Evolutionary conservation across 2,113 vertebrate genomes (phyloP).

Genomic region (Sebastes fasciatus): DNA sequence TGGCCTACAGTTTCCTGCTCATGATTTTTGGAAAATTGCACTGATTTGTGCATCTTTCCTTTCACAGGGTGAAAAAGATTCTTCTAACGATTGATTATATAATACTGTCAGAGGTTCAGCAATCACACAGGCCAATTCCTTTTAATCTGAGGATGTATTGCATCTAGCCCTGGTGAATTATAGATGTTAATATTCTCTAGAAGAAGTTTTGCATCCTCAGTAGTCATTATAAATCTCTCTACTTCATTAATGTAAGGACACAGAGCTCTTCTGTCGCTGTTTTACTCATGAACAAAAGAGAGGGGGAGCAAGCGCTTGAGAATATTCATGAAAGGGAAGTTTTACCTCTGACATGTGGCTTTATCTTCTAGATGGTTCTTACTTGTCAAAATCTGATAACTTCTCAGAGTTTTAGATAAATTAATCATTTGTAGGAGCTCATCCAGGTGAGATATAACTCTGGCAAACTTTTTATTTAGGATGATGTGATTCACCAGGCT

Average conservation of each 20-base stretch:
- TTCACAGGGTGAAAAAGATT: too few species aligned
- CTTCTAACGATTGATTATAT: neutral
- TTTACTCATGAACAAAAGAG: neutral
- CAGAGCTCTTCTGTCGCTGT: neutral
- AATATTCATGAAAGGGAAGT: neutral
- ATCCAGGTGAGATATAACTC: neutral
- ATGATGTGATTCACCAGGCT: neutral
- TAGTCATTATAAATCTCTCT: neutral
- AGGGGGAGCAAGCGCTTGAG: neutral
- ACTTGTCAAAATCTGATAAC: neutral
- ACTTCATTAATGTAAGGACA: neutral
- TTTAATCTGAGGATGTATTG: neutral
- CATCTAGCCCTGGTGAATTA: neutral
- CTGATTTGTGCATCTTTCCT: neutral
- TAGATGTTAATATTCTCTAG: neutral
- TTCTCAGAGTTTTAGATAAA: constrained; percentile 2
- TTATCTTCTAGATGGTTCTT: neutral
- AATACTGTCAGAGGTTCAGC: neutral
- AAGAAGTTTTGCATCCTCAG: neutral
- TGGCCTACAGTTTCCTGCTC: too few species aligned
- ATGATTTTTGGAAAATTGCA: neutral
- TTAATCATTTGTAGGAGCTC: constrained; percentile 13
- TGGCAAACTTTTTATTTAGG: constrained; percentile 7
- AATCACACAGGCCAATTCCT: neutral
- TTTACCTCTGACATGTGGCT: neutral